These are phyloP conservation scores for Anoura caudifer DNA, from an alignment of 2,113 vertebrate species.

Conservation along the genomic window DNA sequence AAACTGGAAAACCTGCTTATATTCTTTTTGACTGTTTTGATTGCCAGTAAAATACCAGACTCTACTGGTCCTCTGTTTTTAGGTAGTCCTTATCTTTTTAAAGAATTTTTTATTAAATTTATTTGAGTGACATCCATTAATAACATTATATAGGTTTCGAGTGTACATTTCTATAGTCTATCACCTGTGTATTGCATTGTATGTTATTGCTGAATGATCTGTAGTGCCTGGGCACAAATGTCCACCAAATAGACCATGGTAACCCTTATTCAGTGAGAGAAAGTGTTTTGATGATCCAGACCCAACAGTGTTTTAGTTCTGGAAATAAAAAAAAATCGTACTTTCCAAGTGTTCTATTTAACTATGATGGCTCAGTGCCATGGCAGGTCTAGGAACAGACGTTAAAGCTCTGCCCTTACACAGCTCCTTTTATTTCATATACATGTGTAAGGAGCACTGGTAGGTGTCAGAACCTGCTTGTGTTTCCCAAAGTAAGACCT, in stretches of 20 bases:
- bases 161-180: neutral
- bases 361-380: neutral
- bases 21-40: neutral
- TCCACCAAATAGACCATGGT: neutral
- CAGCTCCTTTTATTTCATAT: neutral
- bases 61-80: neutral
- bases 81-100: neutral
- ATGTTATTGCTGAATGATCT: neutral
- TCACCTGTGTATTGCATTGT: neutral
- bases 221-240: neutral
- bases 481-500: neutral
- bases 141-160: neutral
- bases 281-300: neutral
- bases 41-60: neutral
- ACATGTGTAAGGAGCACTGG: neutral
- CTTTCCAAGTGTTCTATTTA: neutral
- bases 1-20: conserved; percentile 3
- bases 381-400: neutral
- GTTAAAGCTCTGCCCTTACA: neutral
- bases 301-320: neutral
- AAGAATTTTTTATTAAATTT: neutral
- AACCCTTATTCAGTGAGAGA: neutral
- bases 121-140: neutral
- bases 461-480: neutral
- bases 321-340: neutral